These are phyloP conservation scores for Chaetorhynchus papuensis DNA, from an alignment of 2,113 vertebrate genomes.

Conservation along the genomic window DNA sequence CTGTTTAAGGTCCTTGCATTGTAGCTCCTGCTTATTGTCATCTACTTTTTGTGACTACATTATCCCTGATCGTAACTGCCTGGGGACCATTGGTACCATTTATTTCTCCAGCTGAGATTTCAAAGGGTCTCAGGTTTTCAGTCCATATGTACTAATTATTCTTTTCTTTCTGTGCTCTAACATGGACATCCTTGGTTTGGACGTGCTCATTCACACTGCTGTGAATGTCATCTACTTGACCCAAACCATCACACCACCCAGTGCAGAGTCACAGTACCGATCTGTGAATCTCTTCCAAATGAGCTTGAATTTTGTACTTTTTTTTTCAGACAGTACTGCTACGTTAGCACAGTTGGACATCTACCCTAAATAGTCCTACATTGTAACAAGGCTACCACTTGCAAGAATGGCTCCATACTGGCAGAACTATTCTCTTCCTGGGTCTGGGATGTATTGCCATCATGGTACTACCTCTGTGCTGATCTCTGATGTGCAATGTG, in stretches of 20 bases:
- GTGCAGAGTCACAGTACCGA: neutral
- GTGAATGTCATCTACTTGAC: neutral
- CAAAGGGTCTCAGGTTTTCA: neutral
- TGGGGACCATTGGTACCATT: neutral
- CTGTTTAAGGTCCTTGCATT: neutral
- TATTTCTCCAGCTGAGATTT: neutral
- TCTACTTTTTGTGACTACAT: neutral
- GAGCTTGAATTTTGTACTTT: neutral
- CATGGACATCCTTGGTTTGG: neutral
- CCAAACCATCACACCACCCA: neutral
- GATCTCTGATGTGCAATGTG: neutral
- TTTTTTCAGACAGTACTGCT: neutral
- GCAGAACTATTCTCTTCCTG: neutral
- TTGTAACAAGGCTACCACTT: neutral
- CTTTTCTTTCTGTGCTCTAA: neutral
- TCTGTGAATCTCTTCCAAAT: neutral
- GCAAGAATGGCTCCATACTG: neutral
- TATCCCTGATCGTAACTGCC: neutral
- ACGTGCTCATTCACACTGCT: neutral
- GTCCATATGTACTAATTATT: neutral
- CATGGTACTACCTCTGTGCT: neutral
- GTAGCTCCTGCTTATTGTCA: neutral
- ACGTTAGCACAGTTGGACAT: neutral
- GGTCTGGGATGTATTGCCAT: neutral
- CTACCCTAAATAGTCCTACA: neutral